Evolutionary conservation across 2,797 vertebrate species (phyloP).

Genomic region (Alouatta caraya): DNA sequence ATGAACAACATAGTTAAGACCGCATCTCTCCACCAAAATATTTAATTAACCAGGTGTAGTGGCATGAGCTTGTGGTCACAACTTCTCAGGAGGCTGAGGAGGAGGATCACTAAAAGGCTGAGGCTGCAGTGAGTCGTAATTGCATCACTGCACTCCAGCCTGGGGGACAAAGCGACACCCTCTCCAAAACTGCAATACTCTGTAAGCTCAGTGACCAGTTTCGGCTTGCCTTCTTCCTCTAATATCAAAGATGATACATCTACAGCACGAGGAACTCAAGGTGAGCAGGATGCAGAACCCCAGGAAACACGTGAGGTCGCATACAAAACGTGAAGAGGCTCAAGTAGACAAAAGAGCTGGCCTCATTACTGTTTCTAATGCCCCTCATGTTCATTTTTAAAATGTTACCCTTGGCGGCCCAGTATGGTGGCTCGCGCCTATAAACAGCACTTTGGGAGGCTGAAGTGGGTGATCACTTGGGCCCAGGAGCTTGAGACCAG

Average conservation of each 20-base stretch:
- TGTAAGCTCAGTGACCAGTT: not conserved
- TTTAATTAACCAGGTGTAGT: not conserved
- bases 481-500: not conserved
- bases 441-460: not conserved
- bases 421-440: not conserved
- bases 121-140: not conserved
- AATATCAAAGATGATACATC: not conserved
- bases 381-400: not conserved
- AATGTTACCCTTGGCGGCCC: not conserved
- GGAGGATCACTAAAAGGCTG: not conserved
- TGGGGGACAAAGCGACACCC: not conserved
- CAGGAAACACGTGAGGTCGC: not conserved
- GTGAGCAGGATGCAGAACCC: not conserved
- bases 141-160: not conserved
- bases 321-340: not conserved
- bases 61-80: not conserved
- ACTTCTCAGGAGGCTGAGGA: not conserved
- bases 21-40: not conserved
- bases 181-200: not conserved
- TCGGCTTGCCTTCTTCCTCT: not conserved
- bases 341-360: not conserved
- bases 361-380: not conserved
- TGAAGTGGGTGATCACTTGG: not conserved
- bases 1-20: not conserved
- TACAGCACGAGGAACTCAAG: not conserved